Evolutionary conservation across 2,797 vertebrate genomes (phyloP).

Genomic region (Parauchenoglanis ngamensis): DNA sequence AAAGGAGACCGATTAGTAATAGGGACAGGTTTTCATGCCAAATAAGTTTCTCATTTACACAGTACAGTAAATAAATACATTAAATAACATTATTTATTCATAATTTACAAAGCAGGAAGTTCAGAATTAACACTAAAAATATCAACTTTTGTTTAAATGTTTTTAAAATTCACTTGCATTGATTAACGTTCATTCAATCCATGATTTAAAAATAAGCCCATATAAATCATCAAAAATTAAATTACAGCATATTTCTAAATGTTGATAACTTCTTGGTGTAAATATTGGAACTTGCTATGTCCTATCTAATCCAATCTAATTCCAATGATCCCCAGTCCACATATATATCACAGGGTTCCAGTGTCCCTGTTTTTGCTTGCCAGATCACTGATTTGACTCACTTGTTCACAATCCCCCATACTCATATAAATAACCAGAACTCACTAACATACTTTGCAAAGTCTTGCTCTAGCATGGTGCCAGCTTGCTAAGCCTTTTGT

Average conservation of each 20-base stretch:
- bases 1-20: slow-evolving; percentile 25
- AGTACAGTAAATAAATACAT: background rate
- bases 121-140: background rate
- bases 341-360: background rate
- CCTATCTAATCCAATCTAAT: background rate
- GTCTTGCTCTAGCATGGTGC: background rate
- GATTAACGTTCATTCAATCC: background rate
- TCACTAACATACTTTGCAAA: background rate
- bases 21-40: background rate
- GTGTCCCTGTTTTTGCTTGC: background rate
- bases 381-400: background rate
- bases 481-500: background rate
- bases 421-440: background rate
- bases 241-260: background rate
- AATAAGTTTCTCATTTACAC: background rate
- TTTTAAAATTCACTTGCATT: background rate
- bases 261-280: background rate
- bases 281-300: background rate
- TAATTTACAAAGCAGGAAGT: background rate
- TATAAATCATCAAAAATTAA: background rate
- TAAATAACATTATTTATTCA: background rate
- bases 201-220: background rate
- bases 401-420: background rate
- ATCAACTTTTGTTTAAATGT: background rate
- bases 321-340: background rate